Conservation (phyloP, 2,797 vertebrate genomes). For the Myiotriccus ornatus region DNA sequence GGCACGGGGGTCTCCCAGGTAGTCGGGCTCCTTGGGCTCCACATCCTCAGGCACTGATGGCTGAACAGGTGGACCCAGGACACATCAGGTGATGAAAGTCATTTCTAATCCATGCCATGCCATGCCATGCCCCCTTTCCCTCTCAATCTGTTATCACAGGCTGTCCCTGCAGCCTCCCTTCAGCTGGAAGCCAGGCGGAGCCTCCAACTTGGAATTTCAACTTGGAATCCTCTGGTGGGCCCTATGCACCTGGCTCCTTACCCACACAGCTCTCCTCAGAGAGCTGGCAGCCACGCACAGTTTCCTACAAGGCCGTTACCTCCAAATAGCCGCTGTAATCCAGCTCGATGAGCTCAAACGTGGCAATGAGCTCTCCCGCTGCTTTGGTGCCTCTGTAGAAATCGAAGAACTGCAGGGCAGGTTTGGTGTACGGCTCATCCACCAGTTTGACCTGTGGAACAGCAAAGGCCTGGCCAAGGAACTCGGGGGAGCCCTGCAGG, state of each 20-base stretch:
- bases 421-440: conserved; percentile 82
- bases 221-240: background rate
- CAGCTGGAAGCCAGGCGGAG: background rate
- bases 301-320: conserved; percentile 68
- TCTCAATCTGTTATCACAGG: background rate
- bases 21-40: conserved; percentile 80
- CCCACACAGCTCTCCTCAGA: background rate
- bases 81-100: background rate
- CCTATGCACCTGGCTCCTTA: background rate
- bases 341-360: conserved; percentile 91
- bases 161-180: background rate
- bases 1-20: conserved; percentile 72
- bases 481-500: conserved; percentile 77
- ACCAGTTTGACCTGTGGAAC: conserved; percentile 85
- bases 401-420: conserved; percentile 85
- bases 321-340: conserved; percentile 87
- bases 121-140: background rate
- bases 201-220: background rate
- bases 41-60: conserved; percentile 83
- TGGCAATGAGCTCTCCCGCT: conserved; percentile 87
- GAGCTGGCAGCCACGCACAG: background rate
- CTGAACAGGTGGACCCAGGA: conserved; percentile 56
- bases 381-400: conserved; percentile 81
- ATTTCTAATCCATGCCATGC: background rate
- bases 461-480: conserved; percentile 86